Evolutionary conservation across 2,888 invertebrate species (phyloP).

Genomic region (Protonemura montana): DNA sequence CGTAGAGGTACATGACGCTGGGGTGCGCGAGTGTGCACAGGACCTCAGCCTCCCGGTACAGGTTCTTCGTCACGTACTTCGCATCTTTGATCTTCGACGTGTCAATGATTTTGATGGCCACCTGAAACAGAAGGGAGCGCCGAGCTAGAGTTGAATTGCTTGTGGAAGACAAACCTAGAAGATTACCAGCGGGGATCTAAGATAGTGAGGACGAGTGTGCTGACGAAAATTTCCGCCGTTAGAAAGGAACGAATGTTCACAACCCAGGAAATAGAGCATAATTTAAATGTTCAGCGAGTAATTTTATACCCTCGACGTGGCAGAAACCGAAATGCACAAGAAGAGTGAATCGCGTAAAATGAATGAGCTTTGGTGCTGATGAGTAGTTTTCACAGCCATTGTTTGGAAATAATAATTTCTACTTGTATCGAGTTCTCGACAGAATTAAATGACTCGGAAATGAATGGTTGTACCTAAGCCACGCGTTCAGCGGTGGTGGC

Average conservation of each 20-base stretch:
- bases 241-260: not conserved
- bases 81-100: conserved; percentile 74
- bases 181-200: not conserved
- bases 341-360: not conserved
- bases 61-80: conserved; percentile 71
- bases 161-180: not conserved
- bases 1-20: conserved; percentile 75
- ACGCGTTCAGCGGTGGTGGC: not conserved
- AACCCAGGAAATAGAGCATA: not conserved
- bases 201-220: not conserved
- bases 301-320: not conserved
- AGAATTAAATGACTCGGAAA: conserved; percentile 37
- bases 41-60: conserved; percentile 75
- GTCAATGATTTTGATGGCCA: conserved; percentile 80
- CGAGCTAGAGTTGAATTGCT: not conserved
- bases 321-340: not conserved
- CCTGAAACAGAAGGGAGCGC: conserved; percentile 58
- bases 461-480: conserved; percentile 31
- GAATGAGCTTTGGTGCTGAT: not conserved
- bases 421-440: conserved; percentile 28
- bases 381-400: conserved; percentile 27
- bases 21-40: conserved; percentile 76
- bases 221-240: not conserved
- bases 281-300: not conserved
- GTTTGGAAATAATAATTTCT: conserved; percentile 15